A percentile compares a stretch with the other conserved stretches of the same genome.
Conservation (phyloP, 2,113 vertebrate genomes). For the Mus musculus region DNA sequence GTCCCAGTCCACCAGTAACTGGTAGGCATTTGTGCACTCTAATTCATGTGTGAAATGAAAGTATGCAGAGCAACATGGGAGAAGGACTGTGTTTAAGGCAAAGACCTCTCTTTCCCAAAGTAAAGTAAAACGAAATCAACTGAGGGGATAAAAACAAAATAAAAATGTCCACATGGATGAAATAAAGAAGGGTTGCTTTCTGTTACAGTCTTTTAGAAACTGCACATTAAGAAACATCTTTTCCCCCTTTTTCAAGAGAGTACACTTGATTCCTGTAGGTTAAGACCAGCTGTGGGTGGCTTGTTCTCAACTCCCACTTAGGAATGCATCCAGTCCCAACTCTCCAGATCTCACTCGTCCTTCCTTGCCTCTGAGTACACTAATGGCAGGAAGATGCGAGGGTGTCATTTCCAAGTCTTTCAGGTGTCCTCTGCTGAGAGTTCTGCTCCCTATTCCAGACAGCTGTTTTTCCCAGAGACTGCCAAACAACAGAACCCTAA, state of each 20-base stretch:
- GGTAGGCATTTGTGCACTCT: background rate
- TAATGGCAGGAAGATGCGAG: background rate
- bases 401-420: background rate
- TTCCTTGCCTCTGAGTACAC: background rate
- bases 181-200: background rate
- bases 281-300: background rate
- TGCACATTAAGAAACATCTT: background rate
- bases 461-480: background rate
- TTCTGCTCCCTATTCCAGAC: background rate
- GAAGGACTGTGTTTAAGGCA: background rate
- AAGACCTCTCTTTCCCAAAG: background rate
- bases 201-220: background rate
- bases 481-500: background rate
- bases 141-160: background rate
- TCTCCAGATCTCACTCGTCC: background rate
- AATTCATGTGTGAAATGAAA: background rate
- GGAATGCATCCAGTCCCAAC: background rate
- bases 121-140: background rate
- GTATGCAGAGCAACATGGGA: background rate
- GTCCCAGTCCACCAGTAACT: background rate
- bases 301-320: conserved; percentile 3
- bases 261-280: background rate
- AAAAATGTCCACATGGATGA: background rate
- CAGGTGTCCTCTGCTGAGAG: background rate
- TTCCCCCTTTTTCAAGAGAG: background rate